Conservation (phyloP, 2,113 vertebrate genomes). For the Anoura caudifer region DNA sequence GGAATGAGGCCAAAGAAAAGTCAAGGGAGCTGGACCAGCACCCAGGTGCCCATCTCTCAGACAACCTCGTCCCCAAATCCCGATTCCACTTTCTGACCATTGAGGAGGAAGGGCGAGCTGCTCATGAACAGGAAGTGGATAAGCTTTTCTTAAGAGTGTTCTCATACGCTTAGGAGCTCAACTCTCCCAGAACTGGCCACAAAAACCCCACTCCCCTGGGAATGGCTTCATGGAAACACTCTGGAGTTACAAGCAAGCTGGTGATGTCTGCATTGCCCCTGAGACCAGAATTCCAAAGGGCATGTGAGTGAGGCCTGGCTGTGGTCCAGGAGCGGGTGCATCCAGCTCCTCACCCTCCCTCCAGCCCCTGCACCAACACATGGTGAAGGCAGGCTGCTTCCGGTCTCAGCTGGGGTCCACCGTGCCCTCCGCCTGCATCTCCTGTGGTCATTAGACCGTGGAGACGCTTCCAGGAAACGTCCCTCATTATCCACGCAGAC, state of each 20-base stretch:
- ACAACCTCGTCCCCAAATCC: not conserved
- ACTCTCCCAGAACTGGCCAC: not conserved
- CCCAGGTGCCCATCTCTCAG: not conserved
- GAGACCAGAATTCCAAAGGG: not conserved
- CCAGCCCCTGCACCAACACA: not conserved
- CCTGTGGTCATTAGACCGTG: not conserved
- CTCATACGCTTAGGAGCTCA: not conserved
- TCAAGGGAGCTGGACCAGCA: fast-evolving
- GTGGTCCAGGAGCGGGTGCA: not conserved
- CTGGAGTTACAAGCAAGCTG: not conserved
- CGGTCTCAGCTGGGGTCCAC: fast-evolving
- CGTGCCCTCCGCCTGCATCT: not conserved
- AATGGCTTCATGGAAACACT: not conserved
- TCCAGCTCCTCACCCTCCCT: not conserved
- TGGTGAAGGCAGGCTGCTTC: not conserved
- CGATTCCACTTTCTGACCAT: not conserved
- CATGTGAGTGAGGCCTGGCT: not conserved
- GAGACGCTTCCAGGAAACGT: not conserved
- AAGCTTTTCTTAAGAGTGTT: not conserved
- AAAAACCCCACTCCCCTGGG: not conserved
- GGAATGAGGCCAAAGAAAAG: not conserved
- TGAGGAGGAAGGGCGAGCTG: not conserved
- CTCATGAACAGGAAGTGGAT: not conserved
- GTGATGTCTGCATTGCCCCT: not conserved
- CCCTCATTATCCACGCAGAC: not conserved